phyloP scores from a whole-genome alignment of 2,888 invertebrate species.

The Noctua janthe region DNA sequence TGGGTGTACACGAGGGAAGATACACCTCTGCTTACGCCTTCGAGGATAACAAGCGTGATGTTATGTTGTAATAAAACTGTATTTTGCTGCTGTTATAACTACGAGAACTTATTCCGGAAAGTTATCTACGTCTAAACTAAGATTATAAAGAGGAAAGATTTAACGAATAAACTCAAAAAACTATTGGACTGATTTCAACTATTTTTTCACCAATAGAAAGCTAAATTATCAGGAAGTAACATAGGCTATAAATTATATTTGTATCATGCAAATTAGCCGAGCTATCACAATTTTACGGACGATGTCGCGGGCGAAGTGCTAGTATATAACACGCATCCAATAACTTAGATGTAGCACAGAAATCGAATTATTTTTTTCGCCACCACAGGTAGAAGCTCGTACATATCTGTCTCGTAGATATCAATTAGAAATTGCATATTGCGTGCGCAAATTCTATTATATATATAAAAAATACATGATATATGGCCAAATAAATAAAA shows the following conservation, averaged over 20 bases:
- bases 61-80: background rate
- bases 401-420: background rate
- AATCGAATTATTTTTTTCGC: background rate
- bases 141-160: too few relatives aligned
- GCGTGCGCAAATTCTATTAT: background rate
- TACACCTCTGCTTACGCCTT: background rate
- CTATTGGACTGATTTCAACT: too few relatives aligned
- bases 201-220: too few relatives aligned
- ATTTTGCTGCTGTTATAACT: background rate
- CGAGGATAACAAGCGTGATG: background rate
- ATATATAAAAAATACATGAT: too few relatives aligned
- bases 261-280: too few relatives aligned
- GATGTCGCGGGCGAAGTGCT: too few relatives aligned
- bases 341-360: background rate
- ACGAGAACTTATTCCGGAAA: background rate
- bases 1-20: background rate
- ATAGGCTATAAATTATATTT: too few relatives aligned
- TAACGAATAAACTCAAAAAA: too few relatives aligned
- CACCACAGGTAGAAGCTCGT: background rate
- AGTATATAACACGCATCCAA: background rate
- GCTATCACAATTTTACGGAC: too few relatives aligned
- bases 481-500: too few relatives aligned
- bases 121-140: background rate
- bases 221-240: too few relatives aligned
- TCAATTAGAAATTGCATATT: background rate